These are phyloP conservation scores for Sebastiscus tertius DNA, from an alignment of 2,797 vertebrate genomes.

Conservation along the genomic window DNA sequence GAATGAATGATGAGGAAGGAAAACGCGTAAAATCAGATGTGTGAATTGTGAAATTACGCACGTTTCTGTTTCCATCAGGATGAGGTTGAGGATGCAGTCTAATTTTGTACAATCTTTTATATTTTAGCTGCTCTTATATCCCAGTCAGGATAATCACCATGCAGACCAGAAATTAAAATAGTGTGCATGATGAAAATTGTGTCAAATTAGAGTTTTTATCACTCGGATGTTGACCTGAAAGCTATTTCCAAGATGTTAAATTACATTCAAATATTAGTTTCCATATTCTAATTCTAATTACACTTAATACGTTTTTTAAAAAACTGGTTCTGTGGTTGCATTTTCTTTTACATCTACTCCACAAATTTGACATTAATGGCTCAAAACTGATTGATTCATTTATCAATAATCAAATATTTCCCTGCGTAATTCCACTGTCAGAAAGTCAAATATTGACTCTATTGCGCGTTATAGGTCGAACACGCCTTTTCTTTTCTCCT, in stretches of 20 bases:
- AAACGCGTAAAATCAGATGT: background rate
- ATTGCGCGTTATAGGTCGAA: background rate
- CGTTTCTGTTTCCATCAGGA: background rate
- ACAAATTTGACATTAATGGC: background rate
- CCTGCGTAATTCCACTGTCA: background rate
- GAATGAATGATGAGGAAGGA: background rate
- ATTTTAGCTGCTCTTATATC: background rate
- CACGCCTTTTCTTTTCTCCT: conserved; percentile 32
- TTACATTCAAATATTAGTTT: background rate
- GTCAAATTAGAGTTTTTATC: background rate
- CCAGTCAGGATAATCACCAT: background rate
- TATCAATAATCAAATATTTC: background rate
- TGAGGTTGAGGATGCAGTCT: background rate
- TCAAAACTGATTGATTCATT: background rate
- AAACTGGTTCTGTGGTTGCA: background rate
- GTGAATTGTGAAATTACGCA: conserved; percentile 1
- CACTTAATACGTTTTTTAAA: background rate
- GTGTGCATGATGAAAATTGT: background rate
- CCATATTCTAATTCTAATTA: background rate
- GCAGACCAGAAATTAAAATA: background rate
- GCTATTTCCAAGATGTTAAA: background rate
- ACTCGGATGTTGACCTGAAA: too few species aligned
- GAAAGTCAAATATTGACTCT: background rate
- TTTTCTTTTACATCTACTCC: background rate
- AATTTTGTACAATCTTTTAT: background rate